These are phyloP conservation scores for Trematomus bernacchii DNA, from an alignment of 2,797 vertebrate genomes.

Conservation along the genomic window DNA sequence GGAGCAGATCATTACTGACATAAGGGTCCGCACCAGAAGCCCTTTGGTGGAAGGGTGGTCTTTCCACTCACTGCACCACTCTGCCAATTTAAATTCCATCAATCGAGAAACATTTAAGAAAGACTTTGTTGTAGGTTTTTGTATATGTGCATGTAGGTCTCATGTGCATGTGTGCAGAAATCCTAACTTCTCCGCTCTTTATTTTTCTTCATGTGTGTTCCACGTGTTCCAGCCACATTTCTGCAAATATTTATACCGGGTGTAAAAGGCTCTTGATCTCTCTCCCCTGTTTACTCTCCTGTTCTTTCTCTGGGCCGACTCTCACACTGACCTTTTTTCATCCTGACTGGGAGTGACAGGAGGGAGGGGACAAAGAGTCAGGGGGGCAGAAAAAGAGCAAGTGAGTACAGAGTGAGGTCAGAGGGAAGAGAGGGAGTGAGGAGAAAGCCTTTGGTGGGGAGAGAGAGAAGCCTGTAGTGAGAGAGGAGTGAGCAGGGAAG, in stretches of 20 bases:
- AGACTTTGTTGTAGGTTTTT: slow-evolving; percentile 67
- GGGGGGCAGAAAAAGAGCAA: slow-evolving; percentile 64
- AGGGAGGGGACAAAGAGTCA: slow-evolving; percentile 64
- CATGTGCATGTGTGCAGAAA: slow-evolving; percentile 68
- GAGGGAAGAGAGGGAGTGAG: slow-evolving; percentile 43
- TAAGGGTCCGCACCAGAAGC: slow-evolving; percentile 37
- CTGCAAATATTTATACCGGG: slow-evolving; percentile 88
- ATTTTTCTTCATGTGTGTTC: slow-evolving; percentile 85
- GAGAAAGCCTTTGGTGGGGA: slow-evolving; percentile 43
- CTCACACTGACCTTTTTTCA: slow-evolving; percentile 83
- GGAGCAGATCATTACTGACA: slow-evolving; percentile 52
- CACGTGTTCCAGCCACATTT: slow-evolving; percentile 87
- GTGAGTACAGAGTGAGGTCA: slow-evolving; percentile 65
- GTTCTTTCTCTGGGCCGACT: slow-evolving; percentile 79
- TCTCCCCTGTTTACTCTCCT: slow-evolving; percentile 86
- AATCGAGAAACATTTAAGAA: slow-evolving; percentile 49
- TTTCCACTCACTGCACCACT: slow-evolving; percentile 39
- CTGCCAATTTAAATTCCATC: slow-evolving; percentile 55
- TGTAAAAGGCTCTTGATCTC: slow-evolving; percentile 89
- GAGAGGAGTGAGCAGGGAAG: slow-evolving; percentile 27
- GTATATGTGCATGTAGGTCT: slow-evolving; percentile 61
- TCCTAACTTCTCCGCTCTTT: slow-evolving; percentile 65
- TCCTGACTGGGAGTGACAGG: slow-evolving; percentile 80
- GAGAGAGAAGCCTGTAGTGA: slow-evolving; percentile 18
- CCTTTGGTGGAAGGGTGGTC: slow-evolving; percentile 63